A percentile compares a stretch with the other conserved stretches of the same genome.
Conservation (phyloP, 1,140 invertebrate genomes). For the Tetramorium alpestre region DNA sequence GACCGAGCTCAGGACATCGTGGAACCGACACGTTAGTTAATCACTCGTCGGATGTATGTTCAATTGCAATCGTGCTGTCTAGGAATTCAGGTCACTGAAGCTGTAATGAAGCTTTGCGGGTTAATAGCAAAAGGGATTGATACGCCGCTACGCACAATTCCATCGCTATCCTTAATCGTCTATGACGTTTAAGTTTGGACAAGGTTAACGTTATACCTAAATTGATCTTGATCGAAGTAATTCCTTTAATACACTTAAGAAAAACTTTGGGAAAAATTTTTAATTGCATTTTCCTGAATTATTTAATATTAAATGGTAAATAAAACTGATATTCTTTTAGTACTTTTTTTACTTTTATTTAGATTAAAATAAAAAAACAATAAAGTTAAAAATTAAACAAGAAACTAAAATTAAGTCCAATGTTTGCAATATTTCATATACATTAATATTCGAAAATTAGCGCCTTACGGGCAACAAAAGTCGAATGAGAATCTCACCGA, state of each 20-base stretch:
- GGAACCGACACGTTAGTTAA: conserved; percentile 37
- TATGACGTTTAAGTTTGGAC: conserved; percentile 23
- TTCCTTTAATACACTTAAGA: not conserved
- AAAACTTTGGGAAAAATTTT: not conserved
- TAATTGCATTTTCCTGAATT: not conserved
- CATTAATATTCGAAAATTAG: not conserved
- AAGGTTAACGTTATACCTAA: not conserved
- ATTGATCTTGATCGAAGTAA: not conserved
- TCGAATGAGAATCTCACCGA: too few relatives aligned
- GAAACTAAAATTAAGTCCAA: not conserved
- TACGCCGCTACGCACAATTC: conserved; percentile 5
- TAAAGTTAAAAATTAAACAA: not conserved
- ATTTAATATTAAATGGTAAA: not conserved
- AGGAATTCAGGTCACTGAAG: conserved; percentile 32
- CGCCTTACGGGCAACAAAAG: too few relatives aligned
- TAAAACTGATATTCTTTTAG: not conserved
- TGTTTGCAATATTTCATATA: not conserved
- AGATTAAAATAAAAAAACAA: not conserved
- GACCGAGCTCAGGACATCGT: not conserved
- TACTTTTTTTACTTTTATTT: not conserved
- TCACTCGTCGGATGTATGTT: conserved; percentile 29
- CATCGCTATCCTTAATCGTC: not conserved
- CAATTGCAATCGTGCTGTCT: conserved; percentile 40
- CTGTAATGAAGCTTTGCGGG: conserved; percentile 20
- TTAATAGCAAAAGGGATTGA: conserved; percentile 53